phyloP scores from a whole-genome alignment of 1,140 invertebrate genomes.

The Sitophilus oryzae region DNA sequence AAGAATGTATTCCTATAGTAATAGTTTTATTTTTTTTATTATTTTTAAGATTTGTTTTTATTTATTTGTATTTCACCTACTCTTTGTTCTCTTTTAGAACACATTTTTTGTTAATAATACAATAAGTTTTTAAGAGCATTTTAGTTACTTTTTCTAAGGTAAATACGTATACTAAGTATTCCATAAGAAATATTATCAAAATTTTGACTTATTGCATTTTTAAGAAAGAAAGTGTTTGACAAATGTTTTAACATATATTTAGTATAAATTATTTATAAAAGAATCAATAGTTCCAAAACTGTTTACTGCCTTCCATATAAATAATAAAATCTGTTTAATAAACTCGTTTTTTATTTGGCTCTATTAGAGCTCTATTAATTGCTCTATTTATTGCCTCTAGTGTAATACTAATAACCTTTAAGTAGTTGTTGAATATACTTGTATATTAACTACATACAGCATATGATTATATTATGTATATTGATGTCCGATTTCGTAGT shows the following conservation, averaged over 20 bases:
- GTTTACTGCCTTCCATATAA: background rate
- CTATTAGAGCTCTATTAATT: too few relatives aligned
- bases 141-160: too few relatives aligned
- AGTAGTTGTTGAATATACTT: too few relatives aligned
- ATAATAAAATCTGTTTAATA: background rate
- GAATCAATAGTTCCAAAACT: background rate
- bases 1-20: conserved; percentile 23
- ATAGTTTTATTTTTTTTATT: conserved; percentile 15
- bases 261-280: background rate
- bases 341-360: background rate
- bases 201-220: background rate
- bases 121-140: too few relatives aligned
- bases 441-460: too few relatives aligned
- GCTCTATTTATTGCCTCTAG: too few relatives aligned
- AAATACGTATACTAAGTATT: too few relatives aligned
- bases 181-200: too few relatives aligned
- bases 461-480: too few relatives aligned
- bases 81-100: conserved; percentile 15
- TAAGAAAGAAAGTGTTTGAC: background rate
- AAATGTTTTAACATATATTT: background rate
- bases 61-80: conserved; percentile 5
- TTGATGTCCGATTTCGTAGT: too few relatives aligned
- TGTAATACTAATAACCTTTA: too few relatives aligned
- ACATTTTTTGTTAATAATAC: conserved; percentile 19
- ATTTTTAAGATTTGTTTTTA: conserved; percentile 14